phyloP scores from a whole-genome alignment of 2,113 vertebrate species.

The Hymenochirus boettgeri region DNA sequence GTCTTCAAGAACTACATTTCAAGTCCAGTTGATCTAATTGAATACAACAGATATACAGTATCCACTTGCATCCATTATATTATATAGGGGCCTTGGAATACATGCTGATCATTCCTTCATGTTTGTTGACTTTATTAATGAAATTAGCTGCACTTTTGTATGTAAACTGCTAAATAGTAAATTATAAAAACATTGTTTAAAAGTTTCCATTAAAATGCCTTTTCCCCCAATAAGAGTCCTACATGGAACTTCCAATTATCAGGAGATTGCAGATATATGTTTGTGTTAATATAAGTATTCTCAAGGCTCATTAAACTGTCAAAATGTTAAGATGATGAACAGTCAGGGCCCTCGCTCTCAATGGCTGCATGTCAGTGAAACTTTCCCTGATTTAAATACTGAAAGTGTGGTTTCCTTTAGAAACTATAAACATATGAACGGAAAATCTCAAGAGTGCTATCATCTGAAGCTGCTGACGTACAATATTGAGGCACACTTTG shows the following conservation, averaged over 20 bases:
- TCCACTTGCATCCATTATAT: too few relatives aligned
- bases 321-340: constrained; percentile 47
- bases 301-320: constrained; percentile 51
- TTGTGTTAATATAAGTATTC: constrained; percentile 43
- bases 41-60: too few relatives aligned
- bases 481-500: constrained; percentile 4
- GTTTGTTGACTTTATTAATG: too few relatives aligned
- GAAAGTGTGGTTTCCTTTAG: constrained; percentile 56
- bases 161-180: too few relatives aligned
- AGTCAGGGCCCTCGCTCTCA: constrained; percentile 42
- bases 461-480: constrained; percentile 38
- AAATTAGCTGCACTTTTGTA: too few relatives aligned
- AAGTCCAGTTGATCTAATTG: too few relatives aligned
- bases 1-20: too few relatives aligned
- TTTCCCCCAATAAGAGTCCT: not conserved
- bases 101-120: too few relatives aligned
- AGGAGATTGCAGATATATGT: constrained; percentile 25
- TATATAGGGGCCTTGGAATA: too few relatives aligned
- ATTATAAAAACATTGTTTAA: not conserved
- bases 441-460: constrained; percentile 47
- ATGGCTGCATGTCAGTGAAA: constrained; percentile 49
- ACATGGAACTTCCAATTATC: constrained; percentile 30
- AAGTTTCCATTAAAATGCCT: too few relatives aligned
- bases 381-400: constrained; percentile 51
- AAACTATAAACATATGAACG: constrained; percentile 50